Base-by-base conservation (phyloP, 2,113 vertebrate genomes). In the Indicator indicator region DNA sequence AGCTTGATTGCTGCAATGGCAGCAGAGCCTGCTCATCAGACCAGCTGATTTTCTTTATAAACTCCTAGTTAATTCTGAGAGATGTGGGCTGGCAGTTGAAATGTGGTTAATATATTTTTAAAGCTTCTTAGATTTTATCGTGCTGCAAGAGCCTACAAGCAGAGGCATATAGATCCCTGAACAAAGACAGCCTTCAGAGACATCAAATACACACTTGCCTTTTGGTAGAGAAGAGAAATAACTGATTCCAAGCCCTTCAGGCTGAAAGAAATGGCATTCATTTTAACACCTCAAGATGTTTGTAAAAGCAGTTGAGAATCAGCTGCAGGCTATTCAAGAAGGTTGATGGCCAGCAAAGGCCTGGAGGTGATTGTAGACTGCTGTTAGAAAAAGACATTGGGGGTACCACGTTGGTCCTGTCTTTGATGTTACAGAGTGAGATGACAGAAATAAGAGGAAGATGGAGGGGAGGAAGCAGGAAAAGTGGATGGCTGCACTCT, bases 31-130 rank as follows among this genome's bases (percentile, higher is more conserved):
- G 64, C 23, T 94, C 78, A 74, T 83, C 80, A 91, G 89, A 73
- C 52, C 52, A 71, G 71, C 48, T 88, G 89, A 83, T 95, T 94
- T 95, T 83, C 78, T 68, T 60, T 76, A 56, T 80, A 38, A 68
- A 17, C 72, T 92, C 42, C 1, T 55, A 54, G 83, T 90, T 96
- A 89, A 91, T 91, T 6, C 64, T 6, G 76, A 83, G 93, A 93
- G 80, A 2, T 68, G 83, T 60, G 69, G 86, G 72, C 87, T 95
- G 82, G 89, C 94, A 74, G 78, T 58, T 80, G 84, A 80, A 95
- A 88, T 48, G 8, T 4, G 0, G n/a, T n/a, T 71, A 71, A 89
- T 88, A 16, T 6, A 85, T 83, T 95, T 95, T 83, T 85, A 70
- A 83, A 86, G 85, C 72, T 86, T 48, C 79, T 72, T 28, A 16